Evolutionary conservation across 2,797 vertebrate species (phyloP).

Genomic region (Halcyon leucocephala): DNA sequence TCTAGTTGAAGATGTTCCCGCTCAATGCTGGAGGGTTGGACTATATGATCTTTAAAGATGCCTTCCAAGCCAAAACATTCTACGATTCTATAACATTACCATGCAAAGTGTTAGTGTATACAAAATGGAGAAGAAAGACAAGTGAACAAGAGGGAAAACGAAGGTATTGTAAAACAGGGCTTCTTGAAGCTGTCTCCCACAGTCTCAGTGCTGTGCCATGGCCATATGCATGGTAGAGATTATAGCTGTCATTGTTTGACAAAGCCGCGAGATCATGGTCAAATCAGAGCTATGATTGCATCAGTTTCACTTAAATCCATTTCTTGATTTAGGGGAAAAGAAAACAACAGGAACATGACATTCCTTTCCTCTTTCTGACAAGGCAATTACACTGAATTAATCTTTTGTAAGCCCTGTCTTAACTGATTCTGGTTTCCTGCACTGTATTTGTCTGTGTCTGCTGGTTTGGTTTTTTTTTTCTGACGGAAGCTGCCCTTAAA

Average conservation of each 20-base stretch:
- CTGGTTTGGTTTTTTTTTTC: not conserved
- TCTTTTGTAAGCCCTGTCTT: not conserved
- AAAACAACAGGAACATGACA: not conserved
- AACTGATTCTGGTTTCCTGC: not conserved
- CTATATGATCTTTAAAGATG: not conserved
- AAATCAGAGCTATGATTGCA: not conserved
- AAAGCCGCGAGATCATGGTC: not conserved
- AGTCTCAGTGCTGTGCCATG: not conserved
- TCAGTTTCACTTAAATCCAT: not conserved
- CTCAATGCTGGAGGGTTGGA: not conserved
- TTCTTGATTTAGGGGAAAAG: conserved; percentile 18
- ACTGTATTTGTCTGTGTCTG: not conserved
- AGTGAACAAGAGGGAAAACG: not conserved
- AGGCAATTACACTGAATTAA: not conserved
- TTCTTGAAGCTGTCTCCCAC: not conserved
- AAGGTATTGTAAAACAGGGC: not conserved
- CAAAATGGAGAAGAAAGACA: not conserved
- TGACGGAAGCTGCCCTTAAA: not conserved
- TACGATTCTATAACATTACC: not conserved
- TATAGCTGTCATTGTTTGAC: not conserved
- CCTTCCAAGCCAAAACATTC: not conserved
- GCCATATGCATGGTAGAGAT: not conserved
- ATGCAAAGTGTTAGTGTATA: not conserved
- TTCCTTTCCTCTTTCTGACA: conserved; percentile 5
- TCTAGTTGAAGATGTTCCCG: not conserved